Evolutionary conservation across 2,797 vertebrate genomes (phyloP).

Genomic region (Lutjanus argentimaculatus): DNA sequence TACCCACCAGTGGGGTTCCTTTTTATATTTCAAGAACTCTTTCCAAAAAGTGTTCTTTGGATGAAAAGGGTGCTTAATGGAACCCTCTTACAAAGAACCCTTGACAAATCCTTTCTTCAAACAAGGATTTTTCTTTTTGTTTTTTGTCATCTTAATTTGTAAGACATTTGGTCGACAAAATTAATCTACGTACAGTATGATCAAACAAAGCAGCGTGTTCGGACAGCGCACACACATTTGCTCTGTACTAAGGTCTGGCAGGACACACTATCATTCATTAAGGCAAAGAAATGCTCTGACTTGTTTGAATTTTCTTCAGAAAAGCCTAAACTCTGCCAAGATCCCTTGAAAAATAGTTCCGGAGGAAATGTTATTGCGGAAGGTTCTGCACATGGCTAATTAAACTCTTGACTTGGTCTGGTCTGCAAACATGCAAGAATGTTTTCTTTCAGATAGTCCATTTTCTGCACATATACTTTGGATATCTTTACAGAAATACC

Average conservation of each 20-base stretch:
- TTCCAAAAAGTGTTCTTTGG: too few relatives aligned
- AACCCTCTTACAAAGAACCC: too few relatives aligned
- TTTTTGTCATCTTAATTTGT: background rate
- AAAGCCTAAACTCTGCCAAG: conserved; percentile 10
- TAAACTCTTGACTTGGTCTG: conserved; percentile 12
- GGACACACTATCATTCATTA: background rate
- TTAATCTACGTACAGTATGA: background rate
- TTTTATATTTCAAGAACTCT: too few relatives aligned
- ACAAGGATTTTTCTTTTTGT: too few relatives aligned
- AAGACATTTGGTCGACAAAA: background rate
- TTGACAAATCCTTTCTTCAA: too few relatives aligned
- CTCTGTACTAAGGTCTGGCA: background rate
- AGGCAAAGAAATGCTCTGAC: background rate
- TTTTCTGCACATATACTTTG: conserved; percentile 13
- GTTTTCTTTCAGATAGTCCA: conserved; percentile 9
- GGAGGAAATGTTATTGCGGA: conserved; percentile 11
- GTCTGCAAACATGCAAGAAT: conserved; percentile 10
- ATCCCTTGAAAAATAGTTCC: background rate
- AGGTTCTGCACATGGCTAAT: conserved; percentile 13
- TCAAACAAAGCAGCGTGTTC: background rate
- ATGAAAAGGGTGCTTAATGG: too few relatives aligned
- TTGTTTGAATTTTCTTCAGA: conserved; percentile 18
- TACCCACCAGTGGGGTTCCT: too few relatives aligned
- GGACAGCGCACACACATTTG: background rate
- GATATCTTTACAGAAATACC: conserved; percentile 3